These are phyloP conservation scores for Aix galericulata DNA, from an alignment of 2,113 vertebrate genomes.

Conservation along the genomic window DNA sequence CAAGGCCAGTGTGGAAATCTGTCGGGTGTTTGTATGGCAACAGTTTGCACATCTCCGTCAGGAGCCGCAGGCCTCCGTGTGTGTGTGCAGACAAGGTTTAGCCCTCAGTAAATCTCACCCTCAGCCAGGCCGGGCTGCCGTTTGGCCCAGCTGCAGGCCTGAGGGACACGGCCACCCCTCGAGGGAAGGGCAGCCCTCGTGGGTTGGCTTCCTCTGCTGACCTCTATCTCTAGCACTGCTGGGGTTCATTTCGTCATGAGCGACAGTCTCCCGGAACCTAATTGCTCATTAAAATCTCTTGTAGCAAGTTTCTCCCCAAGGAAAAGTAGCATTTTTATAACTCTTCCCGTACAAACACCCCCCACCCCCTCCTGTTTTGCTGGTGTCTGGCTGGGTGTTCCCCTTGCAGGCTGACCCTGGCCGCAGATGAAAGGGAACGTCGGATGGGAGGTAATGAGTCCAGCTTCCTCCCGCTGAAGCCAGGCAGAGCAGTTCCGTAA, in stretches of 20 bases:
- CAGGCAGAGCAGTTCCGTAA: conserved; percentile 3
- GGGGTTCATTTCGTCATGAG: conserved; percentile 12
- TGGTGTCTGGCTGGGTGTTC: neutral
- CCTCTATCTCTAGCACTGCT: neutral
- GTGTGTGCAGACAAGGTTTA: neutral
- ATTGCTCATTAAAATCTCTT: neutral
- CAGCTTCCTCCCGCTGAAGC: neutral
- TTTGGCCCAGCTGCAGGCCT: neutral
- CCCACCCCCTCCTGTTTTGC: conserved; percentile 42
- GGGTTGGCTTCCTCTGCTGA: neutral
- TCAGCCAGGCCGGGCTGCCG: neutral
- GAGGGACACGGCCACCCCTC: neutral
- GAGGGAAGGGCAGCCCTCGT: neutral
- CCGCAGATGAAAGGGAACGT: conserved; percentile 55
- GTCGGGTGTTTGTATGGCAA: neutral
- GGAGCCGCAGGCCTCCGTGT: neutral
- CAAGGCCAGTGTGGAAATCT: neutral
- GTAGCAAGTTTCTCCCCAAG: neutral
- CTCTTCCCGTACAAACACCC: neutral
- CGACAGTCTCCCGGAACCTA: neutral
- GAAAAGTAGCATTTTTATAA: conserved; percentile 18
- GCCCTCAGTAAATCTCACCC: neutral
- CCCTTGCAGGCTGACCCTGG: conserved; percentile 4
- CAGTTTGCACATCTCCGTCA: neutral
- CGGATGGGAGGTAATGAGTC: neutral